Base-by-base conservation (phyloP, 2,888 invertebrate species). In the Andrena minutula region DNA sequence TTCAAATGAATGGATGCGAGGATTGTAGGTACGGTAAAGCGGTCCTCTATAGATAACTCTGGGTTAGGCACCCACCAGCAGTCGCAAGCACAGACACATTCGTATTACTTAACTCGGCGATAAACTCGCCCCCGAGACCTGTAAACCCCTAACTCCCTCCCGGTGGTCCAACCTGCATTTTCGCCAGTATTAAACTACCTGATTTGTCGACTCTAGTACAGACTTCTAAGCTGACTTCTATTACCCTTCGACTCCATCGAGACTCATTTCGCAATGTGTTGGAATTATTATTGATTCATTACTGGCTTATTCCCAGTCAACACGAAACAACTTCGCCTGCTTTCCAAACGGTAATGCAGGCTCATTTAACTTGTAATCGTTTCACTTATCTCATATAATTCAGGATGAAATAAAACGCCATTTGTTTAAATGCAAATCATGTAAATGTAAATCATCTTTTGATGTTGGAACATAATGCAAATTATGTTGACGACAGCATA, bases 41-140 rank as follows among this genome's bases (percentile, higher is more conserved):
- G 91, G 92, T 91, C 90, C 90, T 88, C 88, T 88, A 90, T 89
- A 92, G 92, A 91, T 92, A 92, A 91, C 91, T 91, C 87, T 70
- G 80, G 82, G 79, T 76, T 82, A 84, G 87, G 85, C 91, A 91
- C 86, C 89, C 87, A 88, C 86, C 88, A 85, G 88, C 86, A 89
- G 87, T 86, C 88, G 87, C 83, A 77, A 83, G 85, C 87, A 92
- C 90, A 91, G 91, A 92, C 92, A 90, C 94, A 94, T 95, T 94
- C 94, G 94, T 95, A 95, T 95, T 95, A 94, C 94, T 94, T 94
- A 94, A 94, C 93, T 92, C 92, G 92, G 93, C 94, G 94, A 94
- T 95, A 95, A 95, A 95, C 94, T 92, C 92, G 88, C 91, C 89
- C 91, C 87, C 84, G 89, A 89, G 90, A 89, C 89, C 88, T 90